These are phyloP conservation scores for Hypena proboscidalis DNA, from an alignment of 2,888 invertebrate genomes.

Conservation along the genomic window DNA sequence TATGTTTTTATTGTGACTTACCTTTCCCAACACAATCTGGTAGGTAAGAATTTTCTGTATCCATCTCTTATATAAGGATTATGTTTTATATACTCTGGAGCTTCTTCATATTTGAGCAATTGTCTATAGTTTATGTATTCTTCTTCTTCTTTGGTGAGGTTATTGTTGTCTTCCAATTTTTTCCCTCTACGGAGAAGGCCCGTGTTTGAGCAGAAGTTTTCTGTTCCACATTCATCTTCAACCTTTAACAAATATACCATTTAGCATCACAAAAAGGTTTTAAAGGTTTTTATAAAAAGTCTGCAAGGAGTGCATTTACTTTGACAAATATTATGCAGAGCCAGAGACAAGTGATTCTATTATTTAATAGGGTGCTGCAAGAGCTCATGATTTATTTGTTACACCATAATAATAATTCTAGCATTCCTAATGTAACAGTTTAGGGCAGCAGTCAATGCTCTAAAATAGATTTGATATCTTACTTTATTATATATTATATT, in stretches of 20 bases:
- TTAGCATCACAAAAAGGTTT: too few species aligned
- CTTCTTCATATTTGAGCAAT: slow-evolving; percentile 84
- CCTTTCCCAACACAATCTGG: slow-evolving; percentile 95
- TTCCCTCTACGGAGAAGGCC: slow-evolving; percentile 70
- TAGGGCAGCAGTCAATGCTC: too few species aligned
- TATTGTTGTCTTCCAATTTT: slow-evolving; percentile 78
- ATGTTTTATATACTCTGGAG: slow-evolving; percentile 93
- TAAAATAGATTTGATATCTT: too few species aligned
- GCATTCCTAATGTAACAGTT: too few species aligned
- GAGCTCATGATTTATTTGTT: too few species aligned
- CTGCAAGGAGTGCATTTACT: too few species aligned
- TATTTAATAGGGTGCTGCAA: too few species aligned
- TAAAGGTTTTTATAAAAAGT: background rate
- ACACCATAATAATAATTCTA: too few species aligned
- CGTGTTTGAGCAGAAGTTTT: slow-evolving; percentile 54
- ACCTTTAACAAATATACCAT: slow-evolving; percentile 60
- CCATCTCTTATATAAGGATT: slow-evolving; percentile 95
- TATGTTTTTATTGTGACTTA: slow-evolving; percentile 62
- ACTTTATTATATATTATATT: too few species aligned
- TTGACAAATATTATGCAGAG: too few species aligned
- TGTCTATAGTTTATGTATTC: slow-evolving; percentile 79
- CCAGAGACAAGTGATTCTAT: too few species aligned
- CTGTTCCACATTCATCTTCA: slow-evolving; percentile 61
- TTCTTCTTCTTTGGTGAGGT: slow-evolving; percentile 75
- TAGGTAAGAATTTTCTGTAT: slow-evolving; percentile 92